Base-by-base conservation (phyloP, 1,140 invertebrate genomes). In the Procambarus clarkii region DNA sequence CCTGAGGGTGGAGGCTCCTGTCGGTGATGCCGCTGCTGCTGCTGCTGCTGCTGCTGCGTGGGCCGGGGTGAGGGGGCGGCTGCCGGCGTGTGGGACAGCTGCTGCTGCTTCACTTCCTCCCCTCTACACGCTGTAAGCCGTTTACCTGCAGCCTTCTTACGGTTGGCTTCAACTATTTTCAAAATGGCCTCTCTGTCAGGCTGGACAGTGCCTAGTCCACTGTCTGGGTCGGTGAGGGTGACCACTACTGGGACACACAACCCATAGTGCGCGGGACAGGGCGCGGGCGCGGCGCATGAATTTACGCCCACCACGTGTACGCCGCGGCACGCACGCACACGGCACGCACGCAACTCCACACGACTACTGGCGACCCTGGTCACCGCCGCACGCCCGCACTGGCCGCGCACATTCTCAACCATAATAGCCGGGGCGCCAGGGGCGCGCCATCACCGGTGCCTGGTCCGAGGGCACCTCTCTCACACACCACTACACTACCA, bases 1-100 rank as follows among this genome's bases (percentile, higher is more conserved):
- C 95, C 95, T 60, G 95, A 95, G 93, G 96, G 95, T 92, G 71
- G 48, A 44, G 21, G 24, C 85, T 88, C 18, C 79, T 74, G 48
- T 45, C 69, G 86, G 58, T 46, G 64, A 45, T 18, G 58, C n/a
- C n/a, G n/a, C 54, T 18, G 64, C 54, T 4, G 88, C 81, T 76
- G 81, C 44, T 34, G 34, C 34, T 34, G 34, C 34, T 34, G 34
- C 34, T 34, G 34, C 50, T 45, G 44, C 46, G 44, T n/a, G 11
- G 34, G 94, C 92, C 91, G 92, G 46, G 78, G 86, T 80, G 92
- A 34, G 34, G 94, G 92, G 92, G 93, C 69, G 81, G 81, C 74
- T 46, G 64, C 86, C 45, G 94, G 92, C 92, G 93, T 58, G 76
- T 84, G 11, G 48, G 74, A 34, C 54, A 24, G 8, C 24, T 54